Percentiles rank a stretch among this genome's conserved stretches.
These are phyloP conservation scores for Macrosoma leucophasiata DNA, from an alignment of 2,888 invertebrate genomes.

Conservation along the genomic window DNA sequence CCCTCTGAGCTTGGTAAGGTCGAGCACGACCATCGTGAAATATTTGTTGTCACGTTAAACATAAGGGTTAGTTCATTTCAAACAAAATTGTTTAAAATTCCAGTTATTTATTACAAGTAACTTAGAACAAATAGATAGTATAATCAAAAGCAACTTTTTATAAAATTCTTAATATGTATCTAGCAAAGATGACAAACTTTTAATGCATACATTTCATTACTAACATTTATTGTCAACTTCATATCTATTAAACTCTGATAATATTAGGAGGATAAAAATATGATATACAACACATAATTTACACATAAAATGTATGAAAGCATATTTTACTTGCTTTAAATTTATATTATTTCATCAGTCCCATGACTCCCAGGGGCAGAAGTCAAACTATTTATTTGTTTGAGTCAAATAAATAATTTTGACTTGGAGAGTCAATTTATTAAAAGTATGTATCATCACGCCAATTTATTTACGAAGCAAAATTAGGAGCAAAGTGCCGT, in stretches of 20 bases:
- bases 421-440: conserved; percentile 5
- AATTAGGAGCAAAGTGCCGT: too few species aligned
- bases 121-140: conserved; percentile 31
- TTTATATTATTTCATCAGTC: conserved; percentile 25
- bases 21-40: too few species aligned
- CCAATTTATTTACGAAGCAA: too few species aligned
- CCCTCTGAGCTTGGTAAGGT: too few species aligned
- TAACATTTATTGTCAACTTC: conserved; percentile 7
- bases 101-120: conserved; percentile 29
- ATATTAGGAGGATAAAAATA: conserved; percentile 2
- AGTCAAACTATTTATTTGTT: conserved; percentile 8
- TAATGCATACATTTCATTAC: conserved; percentile 23
- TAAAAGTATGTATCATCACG: not conserved
- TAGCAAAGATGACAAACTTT: conserved; percentile 27
- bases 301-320: conserved; percentile 2
- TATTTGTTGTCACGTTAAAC: too few species aligned
- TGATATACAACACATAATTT: conserved; percentile 3
- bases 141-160: conserved; percentile 40
- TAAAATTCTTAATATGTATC: conserved; percentile 31
- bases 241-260: conserved; percentile 1
- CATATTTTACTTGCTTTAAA: conserved; percentile 7
- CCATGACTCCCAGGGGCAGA: conserved; percentile 24
- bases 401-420: conserved; percentile 8
- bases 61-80: too few species aligned
- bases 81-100: too few species aligned